Conservation (phyloP, 1,140 invertebrate genomes). For the Drosophila nigromelanica region DNA sequence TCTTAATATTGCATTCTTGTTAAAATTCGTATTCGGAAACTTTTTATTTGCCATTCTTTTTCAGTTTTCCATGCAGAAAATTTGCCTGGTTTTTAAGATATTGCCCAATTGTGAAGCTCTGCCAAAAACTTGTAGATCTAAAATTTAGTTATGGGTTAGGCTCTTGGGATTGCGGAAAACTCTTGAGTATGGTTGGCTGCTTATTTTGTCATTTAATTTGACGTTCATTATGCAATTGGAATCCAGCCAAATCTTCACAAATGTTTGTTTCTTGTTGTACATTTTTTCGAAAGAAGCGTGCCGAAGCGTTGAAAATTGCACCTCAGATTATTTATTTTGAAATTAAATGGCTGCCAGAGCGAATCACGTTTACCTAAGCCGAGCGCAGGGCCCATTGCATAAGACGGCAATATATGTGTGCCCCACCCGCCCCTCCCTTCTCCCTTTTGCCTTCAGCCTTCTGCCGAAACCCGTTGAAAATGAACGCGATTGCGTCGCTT, state of each 20-base stretch:
- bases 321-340: conserved; percentile 62
- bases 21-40: no score
- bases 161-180: conserved; percentile 62
- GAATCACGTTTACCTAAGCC: conserved; percentile 40
- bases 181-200: conserved; percentile 30
- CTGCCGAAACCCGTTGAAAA: neutral
- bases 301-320: conserved; percentile 76
- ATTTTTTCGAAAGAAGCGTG: conserved; percentile 56
- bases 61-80: no score
- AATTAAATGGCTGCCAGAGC: conserved; percentile 73
- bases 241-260: conserved; percentile 31
- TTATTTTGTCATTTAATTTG: conserved; percentile 59
- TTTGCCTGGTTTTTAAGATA: neutral
- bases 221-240: conserved; percentile 48
- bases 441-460: neutral
- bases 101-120: conserved; percentile 2
- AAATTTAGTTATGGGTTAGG: conserved; percentile 35
- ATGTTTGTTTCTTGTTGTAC: neutral
- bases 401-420: conserved; percentile 37
- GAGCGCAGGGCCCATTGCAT: conserved; percentile 68
- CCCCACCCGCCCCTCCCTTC: no score
- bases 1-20: no score
- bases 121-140: no score
- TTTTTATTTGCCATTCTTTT: no score
- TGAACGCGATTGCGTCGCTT: conserved; percentile 47